Evolutionary conservation across 2,888 invertebrate genomes (phyloP).

Genomic region (Eulithis testata): DNA sequence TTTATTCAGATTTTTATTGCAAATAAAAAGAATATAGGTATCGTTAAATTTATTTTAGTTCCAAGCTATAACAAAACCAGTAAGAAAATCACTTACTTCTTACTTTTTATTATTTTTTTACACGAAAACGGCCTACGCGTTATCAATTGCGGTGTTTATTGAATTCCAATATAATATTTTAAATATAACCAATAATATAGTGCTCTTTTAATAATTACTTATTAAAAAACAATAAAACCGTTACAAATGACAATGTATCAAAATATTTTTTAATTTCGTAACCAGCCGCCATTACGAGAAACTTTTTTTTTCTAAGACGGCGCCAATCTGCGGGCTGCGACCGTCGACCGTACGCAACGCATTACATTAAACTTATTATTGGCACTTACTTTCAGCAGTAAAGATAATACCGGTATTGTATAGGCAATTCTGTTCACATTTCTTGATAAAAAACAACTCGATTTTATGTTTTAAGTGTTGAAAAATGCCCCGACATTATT

Average conservation of each 20-base stretch:
- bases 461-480: constrained; percentile 75
- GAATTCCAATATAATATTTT: background rate
- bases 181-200: background rate
- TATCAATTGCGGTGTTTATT: background rate
- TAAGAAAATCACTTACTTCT: constrained; percentile 6
- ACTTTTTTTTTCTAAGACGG: constrained; percentile 61
- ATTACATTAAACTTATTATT: constrained; percentile 76
- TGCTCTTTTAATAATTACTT: background rate
- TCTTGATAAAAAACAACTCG: constrained; percentile 70
- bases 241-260: constrained; percentile 31
- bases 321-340: constrained; percentile 63
- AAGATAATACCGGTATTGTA: constrained; percentile 78
- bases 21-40: constrained; percentile 33
- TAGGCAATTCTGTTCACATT: constrained; percentile 73
- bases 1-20: constrained; percentile 41
- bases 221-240: constrained; percentile 33
- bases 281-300: constrained; percentile 53
- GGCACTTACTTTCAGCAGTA: constrained; percentile 73
- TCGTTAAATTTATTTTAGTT: constrained; percentile 27
- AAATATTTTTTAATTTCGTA: constrained; percentile 42
- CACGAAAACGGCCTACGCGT: background rate
- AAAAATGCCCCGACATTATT: constrained; percentile 68
- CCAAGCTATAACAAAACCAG: constrained; percentile 7
- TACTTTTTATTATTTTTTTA: constrained; percentile 1
- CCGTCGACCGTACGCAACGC: constrained; percentile 50